Base-by-base conservation (phyloP, 2,113 vertebrate species). In the Lanius collurio region DNA sequence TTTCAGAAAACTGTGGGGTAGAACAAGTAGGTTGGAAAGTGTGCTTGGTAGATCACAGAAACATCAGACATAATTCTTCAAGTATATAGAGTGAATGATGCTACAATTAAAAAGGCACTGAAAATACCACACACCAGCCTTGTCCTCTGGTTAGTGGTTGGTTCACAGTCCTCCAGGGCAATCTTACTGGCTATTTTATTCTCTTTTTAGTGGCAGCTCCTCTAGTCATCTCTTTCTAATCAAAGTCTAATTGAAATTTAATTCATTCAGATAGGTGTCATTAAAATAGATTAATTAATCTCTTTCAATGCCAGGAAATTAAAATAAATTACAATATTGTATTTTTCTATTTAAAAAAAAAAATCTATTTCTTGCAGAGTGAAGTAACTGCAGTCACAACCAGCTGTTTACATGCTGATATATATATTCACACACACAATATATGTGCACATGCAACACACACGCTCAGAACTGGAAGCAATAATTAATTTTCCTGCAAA, bases 191-290 rank as follows among this genome's bases (percentile, higher is more conserved):
- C 24, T 92, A 33, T 62, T 88, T 80, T 86, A 50, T 71, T 91
- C 70, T 81, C 41, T 94, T 33, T 87, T 81, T 37, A 86, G 65
- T 44, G 27, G 55, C 75, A 89, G 20, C 42, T 47, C 64, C 71
- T 92, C 60, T 78, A 91, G 89, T 79, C 33, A 91, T 94, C 24
- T 69, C 46, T 57, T 75, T 67, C 59, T 95, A 95, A 92, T 93
- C 23, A 95, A 96, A 97, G 82, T 56, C 50, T 91, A 96, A 91
- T 82, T 94, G 86, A 92, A 95, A 91, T 88, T 81, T 94, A 96
- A 95, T 97, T 95, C 23, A 90, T 74, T 62, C 46, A 84, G 44
- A 75, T 84, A 95, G 52, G 9, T 71, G 64, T 79, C 78, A 93
- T 94, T 95, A 94, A 89, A 96, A 93, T 65, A 90, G 33, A 95